A percentile compares a stretch with the other conserved stretches of the same genome.
Conservation (phyloP, 1,140 invertebrate genomes). For the Caenorhabditis latens region DNA sequence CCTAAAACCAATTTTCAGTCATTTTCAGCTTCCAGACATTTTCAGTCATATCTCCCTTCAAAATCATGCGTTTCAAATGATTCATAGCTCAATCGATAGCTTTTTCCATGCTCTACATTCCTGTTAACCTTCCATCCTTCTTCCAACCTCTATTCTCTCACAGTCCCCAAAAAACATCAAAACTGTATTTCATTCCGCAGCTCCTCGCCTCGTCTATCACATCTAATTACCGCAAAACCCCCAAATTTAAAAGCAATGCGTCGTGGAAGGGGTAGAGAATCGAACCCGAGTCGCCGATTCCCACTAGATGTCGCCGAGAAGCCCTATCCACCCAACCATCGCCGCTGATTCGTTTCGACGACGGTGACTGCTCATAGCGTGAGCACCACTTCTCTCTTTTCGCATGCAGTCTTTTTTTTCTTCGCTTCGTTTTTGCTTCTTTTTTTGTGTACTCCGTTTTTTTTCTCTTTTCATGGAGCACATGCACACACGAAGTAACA, state of each 20-base stretch:
- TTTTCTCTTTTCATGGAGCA: not conserved
- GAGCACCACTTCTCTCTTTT: not conserved
- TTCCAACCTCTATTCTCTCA: too few relatives aligned
- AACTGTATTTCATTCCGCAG: not conserved
- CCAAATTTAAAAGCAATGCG: not conserved
- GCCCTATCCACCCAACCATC: constrained; percentile 48
- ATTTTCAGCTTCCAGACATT: too few relatives aligned
- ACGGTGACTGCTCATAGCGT: not conserved
- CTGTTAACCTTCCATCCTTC: too few relatives aligned
- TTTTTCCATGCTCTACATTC: too few relatives aligned
- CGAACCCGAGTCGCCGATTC: constrained; percentile 51
- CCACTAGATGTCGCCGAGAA: constrained; percentile 30
- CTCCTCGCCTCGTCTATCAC: not conserved
- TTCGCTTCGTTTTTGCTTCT: constrained; percentile 19
- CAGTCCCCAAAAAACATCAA: too few relatives aligned
- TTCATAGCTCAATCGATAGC: too few relatives aligned
- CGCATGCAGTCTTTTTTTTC: constrained; percentile 35
- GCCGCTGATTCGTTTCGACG: constrained; percentile 14
- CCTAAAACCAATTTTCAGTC: too few relatives aligned
- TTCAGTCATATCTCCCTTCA: too few relatives aligned
- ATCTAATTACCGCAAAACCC: not conserved
- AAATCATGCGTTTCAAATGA: too few relatives aligned
- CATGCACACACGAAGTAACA: not conserved
- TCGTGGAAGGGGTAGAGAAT: constrained; percentile 51
- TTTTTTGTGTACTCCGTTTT: not conserved